A percentile compares a stretch with the other conserved stretches of the same genome.
Evolutionary conservation across 2,113 vertebrate genomes (phyloP).

Genomic region (Sebastes fasciatus): DNA sequence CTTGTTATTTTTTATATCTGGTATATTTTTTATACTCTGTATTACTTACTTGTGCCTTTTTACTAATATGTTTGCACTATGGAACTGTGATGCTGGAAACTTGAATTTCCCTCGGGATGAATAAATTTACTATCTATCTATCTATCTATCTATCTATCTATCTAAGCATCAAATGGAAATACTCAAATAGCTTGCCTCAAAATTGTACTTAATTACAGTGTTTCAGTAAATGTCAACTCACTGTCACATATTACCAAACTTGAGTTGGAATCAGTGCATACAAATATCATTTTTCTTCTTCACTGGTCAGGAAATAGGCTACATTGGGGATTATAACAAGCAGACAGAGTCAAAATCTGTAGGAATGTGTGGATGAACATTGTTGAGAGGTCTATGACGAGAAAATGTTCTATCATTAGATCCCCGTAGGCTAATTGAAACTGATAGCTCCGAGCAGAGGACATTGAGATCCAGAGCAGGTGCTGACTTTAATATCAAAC

Average conservation of each 20-base stretch:
- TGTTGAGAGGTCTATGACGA: background rate
- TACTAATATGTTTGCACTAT: too few species aligned
- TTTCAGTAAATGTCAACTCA: background rate
- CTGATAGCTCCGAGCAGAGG: background rate
- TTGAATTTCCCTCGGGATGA: too few species aligned
- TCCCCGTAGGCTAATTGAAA: background rate
- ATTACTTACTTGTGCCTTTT: too few species aligned
- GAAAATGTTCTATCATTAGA: background rate
- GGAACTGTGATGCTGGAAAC: too few species aligned
- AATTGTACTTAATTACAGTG: too few species aligned
- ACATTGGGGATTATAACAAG: background rate
- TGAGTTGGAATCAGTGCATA: background rate
- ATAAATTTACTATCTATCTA: too few species aligned
- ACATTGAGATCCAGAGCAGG: slow-evolving; percentile 23
- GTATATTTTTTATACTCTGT: too few species aligned
- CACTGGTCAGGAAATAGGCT: background rate
- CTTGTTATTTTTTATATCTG: too few species aligned
- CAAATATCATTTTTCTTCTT: background rate
- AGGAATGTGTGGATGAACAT: background rate
- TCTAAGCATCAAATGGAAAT: background rate
- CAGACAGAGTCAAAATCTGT: background rate
- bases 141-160: too few species aligned
- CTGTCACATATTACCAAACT: background rate
- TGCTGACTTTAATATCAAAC: slow-evolving; percentile 21
- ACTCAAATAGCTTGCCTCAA: too few species aligned